phyloP scores from a whole-genome alignment of 2,113 vertebrate species.

The Charina bottae region DNA sequence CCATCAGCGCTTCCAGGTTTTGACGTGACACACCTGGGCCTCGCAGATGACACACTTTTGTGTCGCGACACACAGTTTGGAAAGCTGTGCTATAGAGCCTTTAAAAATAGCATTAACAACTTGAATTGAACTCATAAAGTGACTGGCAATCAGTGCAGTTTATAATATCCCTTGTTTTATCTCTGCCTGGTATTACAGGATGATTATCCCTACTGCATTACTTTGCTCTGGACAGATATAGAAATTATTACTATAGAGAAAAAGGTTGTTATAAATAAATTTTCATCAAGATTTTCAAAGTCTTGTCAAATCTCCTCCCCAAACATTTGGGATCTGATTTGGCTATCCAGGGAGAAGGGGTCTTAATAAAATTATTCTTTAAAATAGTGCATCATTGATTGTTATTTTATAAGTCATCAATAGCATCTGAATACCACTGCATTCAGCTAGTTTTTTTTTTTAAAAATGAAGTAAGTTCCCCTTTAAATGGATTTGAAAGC shows the following conservation, averaged over 20 bases:
- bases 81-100: too few species aligned
- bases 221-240: neutral
- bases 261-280: neutral
- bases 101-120: too few species aligned
- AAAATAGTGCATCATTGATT: neutral
- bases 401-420: neutral
- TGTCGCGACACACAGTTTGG: too few species aligned
- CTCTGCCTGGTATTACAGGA: neutral
- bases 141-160: too few species aligned
- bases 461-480: slow-evolving; percentile 6
- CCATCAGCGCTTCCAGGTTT: too few species aligned
- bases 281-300: neutral
- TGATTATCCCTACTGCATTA: neutral
- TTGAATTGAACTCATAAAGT: too few species aligned
- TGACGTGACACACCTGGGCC: too few species aligned
- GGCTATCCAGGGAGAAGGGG: neutral
- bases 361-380: neutral
- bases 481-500: slow-evolving; percentile 9
- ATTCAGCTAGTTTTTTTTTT: slow-evolving; percentile 13
- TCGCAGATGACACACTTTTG: too few species aligned
- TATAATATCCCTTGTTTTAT: neutral
- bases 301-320: neutral
- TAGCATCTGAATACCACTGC: neutral
- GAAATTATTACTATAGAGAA: neutral
- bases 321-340: neutral